Conservation (phyloP, 2,113 vertebrate species). For the Sphaerodactylus townsendi region DNA sequence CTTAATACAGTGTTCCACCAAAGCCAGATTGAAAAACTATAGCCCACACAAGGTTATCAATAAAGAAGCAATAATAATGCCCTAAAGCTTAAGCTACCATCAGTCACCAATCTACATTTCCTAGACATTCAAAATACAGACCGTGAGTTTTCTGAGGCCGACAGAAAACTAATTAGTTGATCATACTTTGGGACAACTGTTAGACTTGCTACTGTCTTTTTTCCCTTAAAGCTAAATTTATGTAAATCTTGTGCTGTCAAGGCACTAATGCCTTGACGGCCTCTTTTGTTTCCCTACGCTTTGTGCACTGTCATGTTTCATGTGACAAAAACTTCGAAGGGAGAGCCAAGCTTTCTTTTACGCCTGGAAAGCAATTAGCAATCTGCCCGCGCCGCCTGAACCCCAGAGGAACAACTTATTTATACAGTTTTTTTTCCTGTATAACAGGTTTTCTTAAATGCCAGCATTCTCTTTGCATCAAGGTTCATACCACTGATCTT, state of each 20-base stretch:
- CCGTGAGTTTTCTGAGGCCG: neutral
- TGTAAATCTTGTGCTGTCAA: neutral
- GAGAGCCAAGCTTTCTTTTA: neutral
- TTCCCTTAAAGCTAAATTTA: neutral
- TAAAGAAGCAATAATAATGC: neutral
- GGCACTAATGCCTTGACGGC: neutral
- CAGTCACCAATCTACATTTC: neutral
- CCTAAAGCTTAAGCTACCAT: neutral
- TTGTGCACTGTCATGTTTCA: slow-evolving; percentile 26
- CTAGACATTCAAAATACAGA: neutral
- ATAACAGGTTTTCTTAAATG: neutral
- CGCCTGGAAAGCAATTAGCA: neutral
- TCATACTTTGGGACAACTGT: neutral
- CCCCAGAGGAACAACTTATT: slow-evolving; percentile 29
- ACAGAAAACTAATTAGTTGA: neutral
- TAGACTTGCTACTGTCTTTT: neutral
- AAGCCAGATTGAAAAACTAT: neutral
- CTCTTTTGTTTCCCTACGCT: neutral
- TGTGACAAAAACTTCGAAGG: slow-evolving; percentile 7
- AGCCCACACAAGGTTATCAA: neutral
- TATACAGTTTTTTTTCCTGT: slow-evolving; percentile 10
- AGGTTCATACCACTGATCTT: neutral
- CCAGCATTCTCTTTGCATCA: neutral
- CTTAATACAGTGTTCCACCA: neutral
- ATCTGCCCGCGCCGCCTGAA: slow-evolving; percentile 14